These are phyloP conservation scores for Trichopria drosophilae DNA, from an alignment of 2,888 invertebrate genomes.

Conservation along the genomic window DNA sequence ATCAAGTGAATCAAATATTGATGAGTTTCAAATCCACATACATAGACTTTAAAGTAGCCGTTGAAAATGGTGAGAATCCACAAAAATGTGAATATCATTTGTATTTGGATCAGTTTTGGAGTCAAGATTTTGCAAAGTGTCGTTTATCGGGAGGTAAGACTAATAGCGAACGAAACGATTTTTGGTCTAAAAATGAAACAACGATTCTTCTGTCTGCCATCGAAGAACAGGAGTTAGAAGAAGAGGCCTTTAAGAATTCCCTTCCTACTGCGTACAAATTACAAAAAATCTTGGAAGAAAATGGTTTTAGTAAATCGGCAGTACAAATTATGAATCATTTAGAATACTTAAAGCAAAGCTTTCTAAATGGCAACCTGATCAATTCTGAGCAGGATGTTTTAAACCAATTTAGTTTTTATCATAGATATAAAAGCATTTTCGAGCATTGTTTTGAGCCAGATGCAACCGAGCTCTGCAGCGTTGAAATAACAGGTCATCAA, in stretches of 20 bases:
- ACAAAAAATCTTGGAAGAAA: constrained; percentile 33
- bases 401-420: constrained; percentile 39
- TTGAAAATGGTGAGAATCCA: constrained; percentile 27
- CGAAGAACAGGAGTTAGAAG: constrained; percentile 32
- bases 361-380: constrained; percentile 27
- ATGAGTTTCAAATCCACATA: constrained; percentile 37
- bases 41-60: constrained; percentile 34
- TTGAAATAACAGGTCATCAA: background rate
- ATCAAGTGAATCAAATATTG: constrained; percentile 37
- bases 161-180: constrained; percentile 31
- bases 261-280: constrained; percentile 31
- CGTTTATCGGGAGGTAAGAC: constrained; percentile 28
- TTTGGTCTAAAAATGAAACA: constrained; percentile 40
- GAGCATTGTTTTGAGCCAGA: constrained; percentile 11
- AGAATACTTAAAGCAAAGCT: constrained; percentile 35
- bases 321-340: constrained; percentile 35
- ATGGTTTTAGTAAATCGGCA: constrained; percentile 36
- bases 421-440: constrained; percentile 37
- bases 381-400: constrained; percentile 30
- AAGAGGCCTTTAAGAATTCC: constrained; percentile 32
- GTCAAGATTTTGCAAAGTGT: constrained; percentile 32
- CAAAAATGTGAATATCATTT: constrained; percentile 33
- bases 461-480: background rate
- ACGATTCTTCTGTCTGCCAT: constrained; percentile 36
- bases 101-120: constrained; percentile 37